Evolutionary conservation across 2,113 vertebrate genomes (phyloP).

Genomic region (Rhinoderma darwinii): DNA sequence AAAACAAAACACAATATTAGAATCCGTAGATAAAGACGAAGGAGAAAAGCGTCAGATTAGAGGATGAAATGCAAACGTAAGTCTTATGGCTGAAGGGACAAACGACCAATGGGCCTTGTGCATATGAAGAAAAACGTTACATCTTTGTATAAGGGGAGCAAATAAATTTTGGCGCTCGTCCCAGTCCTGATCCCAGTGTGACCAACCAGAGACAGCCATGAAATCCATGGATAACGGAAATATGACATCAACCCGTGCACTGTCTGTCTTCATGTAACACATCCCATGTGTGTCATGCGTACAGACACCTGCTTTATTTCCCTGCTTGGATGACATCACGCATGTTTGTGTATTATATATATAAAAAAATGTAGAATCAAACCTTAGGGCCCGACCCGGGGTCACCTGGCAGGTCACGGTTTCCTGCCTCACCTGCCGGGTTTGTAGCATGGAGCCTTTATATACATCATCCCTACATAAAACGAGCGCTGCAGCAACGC

Average conservation of each 20-base stretch:
- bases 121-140: too few species aligned
- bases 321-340: background rate
- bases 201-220: background rate
- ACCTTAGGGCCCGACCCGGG: background rate
- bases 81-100: background rate
- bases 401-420: background rate
- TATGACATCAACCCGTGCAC: background rate
- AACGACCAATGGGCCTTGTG: too few species aligned
- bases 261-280: background rate
- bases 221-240: background rate
- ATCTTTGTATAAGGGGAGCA: background rate
- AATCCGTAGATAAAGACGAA: background rate
- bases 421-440: background rate
- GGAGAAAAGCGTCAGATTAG: background rate
- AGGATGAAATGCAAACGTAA: background rate
- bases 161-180: background rate
- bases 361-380: too few species aligned
- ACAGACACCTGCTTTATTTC: background rate
- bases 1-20: slow-evolving; percentile 21
- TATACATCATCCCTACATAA: background rate
- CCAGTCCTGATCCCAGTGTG: background rate
- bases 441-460: background rate
- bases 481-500: background rate
- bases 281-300: background rate
- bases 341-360: too few species aligned